These are phyloP conservation scores for Chouioia cunea DNA, from an alignment of 2,888 invertebrate genomes.

Conservation along the genomic window DNA sequence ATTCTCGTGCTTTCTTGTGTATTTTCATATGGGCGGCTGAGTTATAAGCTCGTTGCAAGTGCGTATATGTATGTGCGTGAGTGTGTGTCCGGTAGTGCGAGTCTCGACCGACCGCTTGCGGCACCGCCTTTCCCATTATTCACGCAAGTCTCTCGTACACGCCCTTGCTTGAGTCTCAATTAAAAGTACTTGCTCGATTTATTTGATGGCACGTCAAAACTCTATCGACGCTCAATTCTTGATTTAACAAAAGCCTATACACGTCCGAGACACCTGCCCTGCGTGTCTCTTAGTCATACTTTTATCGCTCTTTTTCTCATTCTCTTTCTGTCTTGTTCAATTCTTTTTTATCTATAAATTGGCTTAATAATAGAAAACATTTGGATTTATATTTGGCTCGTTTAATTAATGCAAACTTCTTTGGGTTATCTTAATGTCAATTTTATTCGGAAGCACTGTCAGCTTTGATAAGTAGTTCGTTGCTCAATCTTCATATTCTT, in stretches of 20 bases:
- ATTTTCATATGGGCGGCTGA: too few relatives aligned
- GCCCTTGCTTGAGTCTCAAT: conserved; percentile 50
- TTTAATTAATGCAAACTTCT: background rate
- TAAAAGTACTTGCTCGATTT: background rate
- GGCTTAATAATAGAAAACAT: background rate
- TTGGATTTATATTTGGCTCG: background rate
- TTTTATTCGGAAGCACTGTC: conserved; percentile 7
- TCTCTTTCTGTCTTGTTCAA: background rate
- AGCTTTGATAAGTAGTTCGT: conserved; percentile 5
- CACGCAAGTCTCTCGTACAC: conserved; percentile 52
- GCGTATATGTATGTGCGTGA: background rate
- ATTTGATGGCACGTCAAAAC: too few relatives aligned
- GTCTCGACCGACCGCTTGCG: conserved; percentile 49
- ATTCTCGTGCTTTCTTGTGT: background rate
- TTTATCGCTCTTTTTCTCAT: background rate
- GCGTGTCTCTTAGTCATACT: background rate
- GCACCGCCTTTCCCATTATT: conserved; percentile 65
- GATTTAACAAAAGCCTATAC: background rate
- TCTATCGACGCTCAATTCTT: background rate
- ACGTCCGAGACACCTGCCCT: background rate
- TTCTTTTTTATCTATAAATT: background rate
- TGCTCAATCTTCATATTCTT: conserved; percentile 1
- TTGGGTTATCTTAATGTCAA: background rate
- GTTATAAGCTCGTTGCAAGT: too few relatives aligned
- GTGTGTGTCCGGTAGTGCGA: conserved; percentile 25